These are phyloP conservation scores for Argyra leucocephala DNA, from an alignment of 2,888 invertebrate species.

Conservation along the genomic window DNA sequence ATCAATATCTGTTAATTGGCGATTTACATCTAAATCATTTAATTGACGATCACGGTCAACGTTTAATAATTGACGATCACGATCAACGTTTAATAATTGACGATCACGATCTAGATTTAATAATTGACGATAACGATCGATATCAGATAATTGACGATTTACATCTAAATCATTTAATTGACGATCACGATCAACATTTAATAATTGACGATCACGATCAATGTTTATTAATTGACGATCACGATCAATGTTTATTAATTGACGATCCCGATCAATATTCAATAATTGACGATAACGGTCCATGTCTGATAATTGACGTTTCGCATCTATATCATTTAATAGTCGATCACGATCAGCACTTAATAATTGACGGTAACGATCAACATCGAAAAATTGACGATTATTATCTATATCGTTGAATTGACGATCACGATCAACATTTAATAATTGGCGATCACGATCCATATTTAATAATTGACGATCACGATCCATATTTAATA, in stretches of 20 bases:
- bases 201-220: not conserved
- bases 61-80: not conserved
- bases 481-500: not conserved
- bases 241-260: not conserved
- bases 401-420: not conserved
- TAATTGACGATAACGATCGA: not conserved
- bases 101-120: not conserved
- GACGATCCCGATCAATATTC: not conserved
- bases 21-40: not conserved
- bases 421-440: not conserved
- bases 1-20: not conserved
- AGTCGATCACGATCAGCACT: not conserved
- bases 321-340: not conserved
- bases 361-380: not conserved
- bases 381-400: not conserved
- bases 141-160: not conserved
- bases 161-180: not conserved
- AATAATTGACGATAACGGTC: not conserved
- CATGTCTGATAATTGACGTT: not conserved
- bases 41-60: not conserved
- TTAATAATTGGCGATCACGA: not conserved
- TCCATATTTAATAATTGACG: not conserved
- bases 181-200: not conserved
- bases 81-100: not conserved
- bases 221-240: too few species aligned